These are phyloP conservation scores for Tetragonula clypearis DNA, from an alignment of 1,140 invertebrate genomes.

Conservation along the genomic window DNA sequence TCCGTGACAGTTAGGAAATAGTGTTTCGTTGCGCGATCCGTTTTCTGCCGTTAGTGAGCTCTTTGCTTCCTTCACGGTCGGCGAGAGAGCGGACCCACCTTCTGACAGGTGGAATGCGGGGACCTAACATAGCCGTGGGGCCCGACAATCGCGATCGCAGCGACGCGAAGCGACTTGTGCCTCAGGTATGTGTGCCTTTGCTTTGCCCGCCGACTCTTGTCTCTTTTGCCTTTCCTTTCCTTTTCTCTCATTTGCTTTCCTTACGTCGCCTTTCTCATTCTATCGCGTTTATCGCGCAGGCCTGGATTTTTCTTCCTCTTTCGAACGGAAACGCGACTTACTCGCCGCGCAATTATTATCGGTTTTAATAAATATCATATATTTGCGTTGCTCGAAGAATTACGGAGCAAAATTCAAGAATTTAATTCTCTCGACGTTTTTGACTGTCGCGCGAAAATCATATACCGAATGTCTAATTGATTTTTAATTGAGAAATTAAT, in stretches of 20 bases:
- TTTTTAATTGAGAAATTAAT: no score
- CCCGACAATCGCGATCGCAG: slow-evolving; percentile 53
- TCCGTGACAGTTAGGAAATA: neutral
- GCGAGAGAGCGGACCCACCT: slow-evolving; percentile 59
- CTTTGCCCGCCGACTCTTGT: slow-evolving; percentile 24
- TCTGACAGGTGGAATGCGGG: slow-evolving; percentile 78
- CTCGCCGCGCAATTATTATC: no score
- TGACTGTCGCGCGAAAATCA: neutral
- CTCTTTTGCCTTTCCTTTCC: slow-evolving; percentile 6
- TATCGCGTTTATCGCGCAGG: neutral
- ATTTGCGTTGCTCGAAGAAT: no score
- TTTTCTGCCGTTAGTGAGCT: slow-evolving; percentile 7
- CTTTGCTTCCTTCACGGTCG: slow-evolving; percentile 19
- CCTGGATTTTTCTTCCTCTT: neutral
- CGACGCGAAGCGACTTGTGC: slow-evolving; percentile 56
- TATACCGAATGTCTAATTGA: no score
- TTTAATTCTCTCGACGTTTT: no score
- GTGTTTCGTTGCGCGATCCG: slow-evolving; percentile 17
- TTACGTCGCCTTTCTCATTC: neutral
- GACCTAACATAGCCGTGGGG: slow-evolving; percentile 44
- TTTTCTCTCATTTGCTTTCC: slow-evolving; percentile 10
- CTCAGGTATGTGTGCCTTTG: slow-evolving; percentile 47
- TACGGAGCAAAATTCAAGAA: no score
- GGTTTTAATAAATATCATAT: no score
- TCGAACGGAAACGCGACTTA: neutral